Conservation (phyloP, 2,888 invertebrate genomes). For the Drosophila parthenogenetica region DNA sequence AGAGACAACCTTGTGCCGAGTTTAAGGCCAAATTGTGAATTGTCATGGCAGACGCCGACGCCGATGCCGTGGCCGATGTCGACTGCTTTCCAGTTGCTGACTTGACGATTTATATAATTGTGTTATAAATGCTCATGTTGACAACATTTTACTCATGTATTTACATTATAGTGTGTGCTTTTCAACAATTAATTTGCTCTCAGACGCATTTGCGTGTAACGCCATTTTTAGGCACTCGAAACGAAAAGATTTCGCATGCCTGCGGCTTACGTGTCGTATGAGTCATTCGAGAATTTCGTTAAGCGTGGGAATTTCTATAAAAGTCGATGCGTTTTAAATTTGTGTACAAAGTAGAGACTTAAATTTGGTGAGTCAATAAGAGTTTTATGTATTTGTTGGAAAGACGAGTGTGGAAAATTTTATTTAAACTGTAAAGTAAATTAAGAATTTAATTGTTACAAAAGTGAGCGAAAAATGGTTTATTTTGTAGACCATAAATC, state of each 20-base stretch:
- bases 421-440: neutral
- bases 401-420: too few relatives aligned
- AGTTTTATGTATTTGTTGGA: neutral
- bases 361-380: neutral
- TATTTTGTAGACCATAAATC: too few relatives aligned
- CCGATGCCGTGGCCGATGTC: constrained; percentile 18
- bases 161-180: constrained; percentile 5
- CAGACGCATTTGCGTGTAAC: constrained; percentile 37
- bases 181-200: constrained; percentile 31
- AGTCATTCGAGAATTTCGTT: constrained; percentile 36
- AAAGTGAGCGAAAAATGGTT: too few relatives aligned
- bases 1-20: constrained; percentile 47
- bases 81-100: constrained; percentile 6
- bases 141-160: constrained; percentile 17
- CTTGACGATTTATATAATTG: constrained; percentile 53
- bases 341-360: neutral
- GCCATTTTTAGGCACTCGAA: constrained; percentile 36
- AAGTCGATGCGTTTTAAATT: constrained; percentile 5
- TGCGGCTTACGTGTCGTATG: constrained; percentile 38
- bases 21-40: constrained; percentile 53
- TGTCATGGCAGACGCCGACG: constrained; percentile 23
- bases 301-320: constrained; percentile 52
- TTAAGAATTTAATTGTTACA: too few relatives aligned
- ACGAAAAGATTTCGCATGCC: constrained; percentile 1
- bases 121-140: constrained; percentile 11